A percentile compares a stretch with the other conserved stretches of the same genome.
phyloP scores from a whole-genome alignment of 23 tunicate species.

The Styela plicata region DNA sequence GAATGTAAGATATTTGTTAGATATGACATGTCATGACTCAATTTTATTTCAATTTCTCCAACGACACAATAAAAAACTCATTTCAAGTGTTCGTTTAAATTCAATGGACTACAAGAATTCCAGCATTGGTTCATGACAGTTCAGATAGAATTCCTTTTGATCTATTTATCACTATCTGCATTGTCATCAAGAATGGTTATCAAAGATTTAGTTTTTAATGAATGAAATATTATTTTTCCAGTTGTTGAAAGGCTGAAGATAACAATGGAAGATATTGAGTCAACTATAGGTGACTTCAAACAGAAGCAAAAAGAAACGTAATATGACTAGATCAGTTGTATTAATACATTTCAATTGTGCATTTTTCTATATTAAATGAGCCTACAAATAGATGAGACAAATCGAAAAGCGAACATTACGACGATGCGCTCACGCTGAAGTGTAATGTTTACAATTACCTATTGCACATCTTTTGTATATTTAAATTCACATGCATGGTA shows the following conservation, averaged over 20 bases:
- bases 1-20: slow-evolving; percentile 45
- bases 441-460: too few species aligned
- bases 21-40: neutral
- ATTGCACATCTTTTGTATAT: too few species aligned
- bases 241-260: slow-evolving; percentile 58
- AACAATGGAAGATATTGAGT: slow-evolving; percentile 84
- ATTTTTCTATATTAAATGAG: too few species aligned
- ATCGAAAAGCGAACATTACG: too few species aligned
- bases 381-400: too few species aligned
- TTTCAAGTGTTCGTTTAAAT: neutral
- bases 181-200: neutral
- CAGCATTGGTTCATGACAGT: neutral
- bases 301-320: slow-evolving; percentile 72
- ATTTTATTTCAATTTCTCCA: neutral
- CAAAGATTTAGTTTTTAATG: neutral
- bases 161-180: neutral
- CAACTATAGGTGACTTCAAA: slow-evolving; percentile 58
- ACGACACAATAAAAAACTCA: neutral
- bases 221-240: slow-evolving; percentile 5
- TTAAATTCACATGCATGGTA: too few species aligned
- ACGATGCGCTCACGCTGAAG: too few species aligned
- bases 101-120: neutral
- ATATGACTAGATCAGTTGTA: too few species aligned
- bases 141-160: neutral
- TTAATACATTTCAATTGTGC: too few species aligned